A percentile compares a stretch with the other conserved stretches of the same genome.
phyloP scores from a whole-genome alignment of 2,113 vertebrate species.

The Varanus komodoensis region DNA sequence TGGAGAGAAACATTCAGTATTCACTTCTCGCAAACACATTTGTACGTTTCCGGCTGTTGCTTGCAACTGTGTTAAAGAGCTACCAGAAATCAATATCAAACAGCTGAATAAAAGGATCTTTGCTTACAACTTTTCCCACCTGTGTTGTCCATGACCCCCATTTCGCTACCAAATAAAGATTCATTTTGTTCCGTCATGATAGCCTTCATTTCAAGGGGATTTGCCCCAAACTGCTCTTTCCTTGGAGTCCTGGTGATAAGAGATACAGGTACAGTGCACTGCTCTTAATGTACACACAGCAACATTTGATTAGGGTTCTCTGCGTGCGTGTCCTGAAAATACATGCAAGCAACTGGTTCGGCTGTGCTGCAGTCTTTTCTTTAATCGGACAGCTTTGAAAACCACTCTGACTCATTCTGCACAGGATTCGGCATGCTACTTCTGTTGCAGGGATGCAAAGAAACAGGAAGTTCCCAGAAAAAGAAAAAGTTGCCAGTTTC shows the following conservation, averaged over 20 bases:
- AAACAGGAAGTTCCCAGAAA: conserved; percentile 51
- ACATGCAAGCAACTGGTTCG: background rate
- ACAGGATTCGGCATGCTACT: conserved; percentile 8
- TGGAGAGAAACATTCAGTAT: background rate
- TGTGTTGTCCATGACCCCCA: background rate
- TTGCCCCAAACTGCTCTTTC: background rate
- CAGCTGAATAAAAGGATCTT: too few relatives aligned
- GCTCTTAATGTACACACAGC: too few relatives aligned
- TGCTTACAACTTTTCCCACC: too few relatives aligned
- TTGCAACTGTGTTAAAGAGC: background rate
- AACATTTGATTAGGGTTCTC: background rate
- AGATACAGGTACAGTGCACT: too few relatives aligned
- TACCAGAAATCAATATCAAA: background rate
- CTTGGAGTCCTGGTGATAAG: background rate
- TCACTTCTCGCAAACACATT: background rate
- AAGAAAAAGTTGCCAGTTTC: conserved; percentile 18
- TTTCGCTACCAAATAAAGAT: background rate
- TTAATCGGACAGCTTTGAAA: conserved; percentile 22
- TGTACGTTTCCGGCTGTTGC: background rate
- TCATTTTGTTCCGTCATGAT: background rate
- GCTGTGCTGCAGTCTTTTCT: background rate
- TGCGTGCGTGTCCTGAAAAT: background rate
- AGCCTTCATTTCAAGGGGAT: background rate
- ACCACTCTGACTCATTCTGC: conserved; percentile 40
- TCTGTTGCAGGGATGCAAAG: conserved; percentile 44